Evolutionary conservation across 2,797 vertebrate species (phyloP).

Genomic region (Acestrorhynchus altus): DNA sequence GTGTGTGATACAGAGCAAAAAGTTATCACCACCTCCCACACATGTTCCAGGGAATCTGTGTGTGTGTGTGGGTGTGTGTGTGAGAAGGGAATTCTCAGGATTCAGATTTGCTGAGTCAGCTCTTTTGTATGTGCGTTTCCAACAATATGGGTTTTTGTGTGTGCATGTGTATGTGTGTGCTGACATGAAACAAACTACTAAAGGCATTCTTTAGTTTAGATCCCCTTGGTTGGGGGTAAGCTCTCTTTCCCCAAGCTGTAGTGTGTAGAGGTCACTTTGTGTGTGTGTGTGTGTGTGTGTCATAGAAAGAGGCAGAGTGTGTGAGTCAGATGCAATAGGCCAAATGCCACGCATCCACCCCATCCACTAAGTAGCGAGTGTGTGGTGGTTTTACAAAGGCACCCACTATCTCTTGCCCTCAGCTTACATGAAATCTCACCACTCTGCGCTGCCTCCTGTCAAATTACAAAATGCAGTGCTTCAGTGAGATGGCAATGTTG

Average conservation of each 20-base stretch:
- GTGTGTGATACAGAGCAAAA: constrained; percentile 13
- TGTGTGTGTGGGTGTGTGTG: not conserved
- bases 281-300: constrained; percentile 19
- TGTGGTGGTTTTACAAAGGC: constrained; percentile 38
- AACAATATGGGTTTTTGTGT: no score
- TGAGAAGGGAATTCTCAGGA: constrained; percentile 29
- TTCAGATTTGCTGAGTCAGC: constrained; percentile 36
- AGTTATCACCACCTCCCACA: constrained; percentile 25
- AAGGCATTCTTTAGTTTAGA: not conserved
- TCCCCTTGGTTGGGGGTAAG: constrained; percentile 14
- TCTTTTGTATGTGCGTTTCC: constrained; percentile 1
- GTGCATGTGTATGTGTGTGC: not conserved
- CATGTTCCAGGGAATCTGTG: constrained; percentile 6
- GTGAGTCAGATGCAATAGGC: constrained; percentile 23
- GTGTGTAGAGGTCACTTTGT: constrained; percentile 21
- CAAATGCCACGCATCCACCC: constrained; percentile 70
- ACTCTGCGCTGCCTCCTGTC: not conserved
- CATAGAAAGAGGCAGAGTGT: not conserved
- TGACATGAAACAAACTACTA: constrained; percentile 3
- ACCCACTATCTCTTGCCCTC: constrained; percentile 60
- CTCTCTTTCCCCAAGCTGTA: not conserved
- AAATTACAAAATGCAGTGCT: not conserved
- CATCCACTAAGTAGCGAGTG: constrained; percentile 61
- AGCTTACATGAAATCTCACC: not conserved
- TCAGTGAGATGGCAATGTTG: not conserved